Conservation (phyloP, 35 echinoderm and acorn worm genomes). For the Strongylocentrotus purpuratus region DNA sequence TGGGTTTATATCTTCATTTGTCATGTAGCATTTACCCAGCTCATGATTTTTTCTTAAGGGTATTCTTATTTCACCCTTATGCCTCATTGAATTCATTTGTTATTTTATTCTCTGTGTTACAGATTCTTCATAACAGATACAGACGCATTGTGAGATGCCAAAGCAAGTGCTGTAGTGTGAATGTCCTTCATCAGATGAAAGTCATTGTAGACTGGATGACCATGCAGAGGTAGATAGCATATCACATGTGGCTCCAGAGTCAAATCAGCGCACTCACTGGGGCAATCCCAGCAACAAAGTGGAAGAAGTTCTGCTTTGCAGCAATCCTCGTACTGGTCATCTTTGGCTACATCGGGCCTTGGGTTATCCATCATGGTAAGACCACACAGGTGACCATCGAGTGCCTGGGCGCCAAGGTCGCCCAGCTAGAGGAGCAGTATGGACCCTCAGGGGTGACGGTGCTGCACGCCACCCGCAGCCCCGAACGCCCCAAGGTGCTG, state of each 20-base stretch:
- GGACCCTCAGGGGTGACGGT: conserved; percentile 60
- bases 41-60: too few species aligned
- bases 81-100: neutral
- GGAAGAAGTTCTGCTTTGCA: conserved; percentile 72
- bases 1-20: too few species aligned
- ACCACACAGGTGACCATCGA: conserved; percentile 74
- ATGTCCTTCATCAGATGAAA: neutral
- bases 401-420: conserved; percentile 74
- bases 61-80: neutral
- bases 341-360: conserved; percentile 86
- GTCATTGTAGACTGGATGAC: neutral
- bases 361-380: conserved; percentile 82
- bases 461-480: conserved; percentile 46
- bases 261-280: conserved; percentile 41
- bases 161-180: neutral
- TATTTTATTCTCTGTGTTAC: neutral
- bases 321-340: conserved; percentile 65
- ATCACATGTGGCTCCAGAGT: conserved; percentile 48
- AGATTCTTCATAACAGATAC: neutral
- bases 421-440: conserved; percentile 57
- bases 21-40: too few species aligned
- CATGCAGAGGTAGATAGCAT: conserved; percentile 15
- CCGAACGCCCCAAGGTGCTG: conserved; percentile 48
- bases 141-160: neutral
- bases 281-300: conserved; percentile 46